A percentile compares a stretch with the other conserved stretches of the same genome.
Evolutionary conservation across 1,140 invertebrate genomes (phyloP).

Genomic region (Chelonus insularis): DNA sequence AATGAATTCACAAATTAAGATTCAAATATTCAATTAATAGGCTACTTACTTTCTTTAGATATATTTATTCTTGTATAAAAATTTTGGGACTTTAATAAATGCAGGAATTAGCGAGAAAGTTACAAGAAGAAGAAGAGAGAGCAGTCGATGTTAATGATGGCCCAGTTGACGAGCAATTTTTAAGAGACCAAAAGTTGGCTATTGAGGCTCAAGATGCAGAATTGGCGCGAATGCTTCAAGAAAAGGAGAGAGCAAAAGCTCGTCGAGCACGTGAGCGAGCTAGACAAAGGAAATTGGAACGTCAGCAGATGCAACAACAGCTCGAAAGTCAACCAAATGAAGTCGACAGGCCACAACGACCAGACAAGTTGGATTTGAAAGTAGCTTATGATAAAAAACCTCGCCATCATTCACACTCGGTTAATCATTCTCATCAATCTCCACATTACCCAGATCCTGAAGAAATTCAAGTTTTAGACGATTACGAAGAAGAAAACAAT

Average conservation of each 20-base stretch:
- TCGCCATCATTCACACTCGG: conserved; percentile 36
- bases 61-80: no score
- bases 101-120: conserved; percentile 68
- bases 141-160: conserved; percentile 59
- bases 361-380: conserved; percentile 50
- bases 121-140: conserved; percentile 70
- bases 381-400: conserved; percentile 31
- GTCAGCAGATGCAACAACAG: conserved; percentile 63
- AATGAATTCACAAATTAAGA: no score
- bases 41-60: no score
- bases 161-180: conserved; percentile 63
- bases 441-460: conserved; percentile 56
- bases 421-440: conserved; percentile 30
- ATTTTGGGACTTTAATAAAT: no score
- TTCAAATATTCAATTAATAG: no score
- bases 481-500: conserved; percentile 36
- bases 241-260: conserved; percentile 74
- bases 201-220: conserved; percentile 92
- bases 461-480: conserved; percentile 54
- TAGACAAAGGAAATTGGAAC: conserved; percentile 68
- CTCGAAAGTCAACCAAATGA: conserved; percentile 46
- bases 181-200: conserved; percentile 74
- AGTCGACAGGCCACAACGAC: conserved; percentile 46
- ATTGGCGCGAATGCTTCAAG: conserved; percentile 85
- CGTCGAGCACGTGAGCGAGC: conserved; percentile 69